Base-by-base conservation (phyloP, 2,888 invertebrate species). In the Julus scandinavius region DNA sequence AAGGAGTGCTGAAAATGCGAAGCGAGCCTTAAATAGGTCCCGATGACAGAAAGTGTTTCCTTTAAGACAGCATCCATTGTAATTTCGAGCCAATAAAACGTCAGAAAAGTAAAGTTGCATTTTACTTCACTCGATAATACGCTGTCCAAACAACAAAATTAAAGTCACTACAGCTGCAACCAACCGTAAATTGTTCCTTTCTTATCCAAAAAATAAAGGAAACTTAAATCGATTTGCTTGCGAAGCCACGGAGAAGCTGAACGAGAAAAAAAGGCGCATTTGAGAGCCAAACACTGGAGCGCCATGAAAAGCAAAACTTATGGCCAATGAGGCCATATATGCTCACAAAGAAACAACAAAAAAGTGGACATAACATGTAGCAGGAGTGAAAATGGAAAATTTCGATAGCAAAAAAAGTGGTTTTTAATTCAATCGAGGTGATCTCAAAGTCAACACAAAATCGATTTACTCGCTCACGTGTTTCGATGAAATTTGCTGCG, bases 21-120 rank as follows among this genome's bases (percentile, higher is more conserved):
- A 63, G 58, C 58, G 58, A 85, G 49, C 85, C 41, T 85, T 85
- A 85, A 85, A 85, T 85, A 85, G 45, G 41, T 85, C 49, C 41
- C 85, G 85, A 85, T 49, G 85, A 85, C 85, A 85, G 85, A 85
- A 85, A 85, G 49, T 85, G n/a, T 49, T 85, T 41, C 85, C 49
- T 85, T 85, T 85, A 85, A 85, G 85, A 85, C 49, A 41, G 49
- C 41, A 85, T 85, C 85, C 49, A 41, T 85, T 41, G 85, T 85
- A 72, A 72, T 72, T 72, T 72, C 72, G 72, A 72, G 72, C 72
- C 72, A 72, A 72, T 72, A 72, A 72, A 72, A 72, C 72, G 72
- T 72, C 72, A 72, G 72, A 72, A 72, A 72, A 72, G 72, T 72
- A 72, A 72, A 72, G 72, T 72, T 72, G 72, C 72, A 72, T 72